Base-by-base conservation (phyloP, 30 jellyfish, hydroid and myxozoan genomes). In the Aurelia sp. region DNA sequence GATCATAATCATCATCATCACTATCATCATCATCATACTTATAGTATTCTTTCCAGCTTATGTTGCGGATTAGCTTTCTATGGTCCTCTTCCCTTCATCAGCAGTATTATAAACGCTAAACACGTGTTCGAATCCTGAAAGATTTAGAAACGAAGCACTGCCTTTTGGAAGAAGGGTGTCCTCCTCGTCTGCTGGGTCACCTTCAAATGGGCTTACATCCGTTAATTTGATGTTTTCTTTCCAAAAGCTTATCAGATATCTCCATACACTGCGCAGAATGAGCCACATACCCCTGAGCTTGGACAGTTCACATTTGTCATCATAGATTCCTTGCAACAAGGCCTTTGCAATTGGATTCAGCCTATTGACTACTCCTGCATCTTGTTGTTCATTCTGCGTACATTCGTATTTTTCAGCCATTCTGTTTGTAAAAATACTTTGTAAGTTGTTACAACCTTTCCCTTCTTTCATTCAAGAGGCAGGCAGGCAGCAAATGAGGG, bases 201-300 rank as follows among this genome's bases (percentile, higher is more conserved):
- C 9, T 37, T 37, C 48, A 37, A 37, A 37, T 37, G 48, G 48
- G 48, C 7, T 6, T 37, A 37, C 7, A 37, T 33, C 19, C 6
- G 67, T 75, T 20, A 23, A 16, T n/a, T 20, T 9, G 50, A 75
- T 58, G 35, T 57, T 75, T 22, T 53, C 58, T 35, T 75, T 55
- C 74, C 74, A 75, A 57, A 52, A 75, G 22, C 33, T 35, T 53
- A 21, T 75, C 6, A 50, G 0, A 13, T 52, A 53, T 17, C 22
- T 30, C 86, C 86, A 75, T 22, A 75, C 52, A 52, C 44, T 75
- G 4, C 61, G 17, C 60, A 51, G 60, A 10, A 75, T 13, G 33
- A 12, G 74, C 86, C 86, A 75, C 67, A 75, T 27, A 15, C 74
- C 86, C 19, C 60, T 75, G 61, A 75, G 58, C 40, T 53, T 75